Evolutionary conservation across 2,888 invertebrate species (phyloP), one percentile per base, ranked within the genome.

Genomic region (Anthrax anthrax): DNA sequence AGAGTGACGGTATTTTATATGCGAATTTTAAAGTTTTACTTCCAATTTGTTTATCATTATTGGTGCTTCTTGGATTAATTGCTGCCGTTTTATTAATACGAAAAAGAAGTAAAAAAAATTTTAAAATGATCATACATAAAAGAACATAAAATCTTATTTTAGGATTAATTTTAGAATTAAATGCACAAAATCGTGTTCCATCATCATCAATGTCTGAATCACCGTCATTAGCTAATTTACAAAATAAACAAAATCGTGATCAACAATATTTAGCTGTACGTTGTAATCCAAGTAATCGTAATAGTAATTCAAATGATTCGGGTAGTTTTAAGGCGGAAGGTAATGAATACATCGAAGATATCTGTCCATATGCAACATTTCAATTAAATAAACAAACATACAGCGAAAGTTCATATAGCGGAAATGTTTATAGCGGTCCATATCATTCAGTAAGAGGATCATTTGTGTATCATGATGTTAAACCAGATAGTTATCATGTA

Each of bases 321-420:
- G 74, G 72, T 34, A 79, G 78, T 52, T 73, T 71, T 56, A 74
- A 74, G 55, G 67, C 69, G 38, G 70, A 70, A 55, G 67, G 69
- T 48, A 70, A 70, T 48, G 90, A 90, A 65, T 90, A 90, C 70
- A 87, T 89, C 61, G 90, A 90, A 71, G 90, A 91, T 63, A 89
- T 90, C 58, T 90, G 90, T 63, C 90, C 90, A 1, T 90, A 91
- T 70, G 90, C 90, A 47, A 91, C 90, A 42, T 91, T 90, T 69
- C 90, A 90, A 64, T 72, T 91, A 57, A 84, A 87, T 49, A 88
- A 89, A 59, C 82, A 83, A 43, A 78, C 84, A 0, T 87, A 88
- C 69, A 85, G 86, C 59, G 89, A 90, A 69, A 89, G 88, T 67
- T 87, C 88, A 44, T 89, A 89, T 72, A 89, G 87, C 63, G 86